Evolutionary conservation across 2,888 invertebrate genomes (phyloP), one percentile per base, ranked within the genome.

Genomic region (Agrotis segetum): DNA sequence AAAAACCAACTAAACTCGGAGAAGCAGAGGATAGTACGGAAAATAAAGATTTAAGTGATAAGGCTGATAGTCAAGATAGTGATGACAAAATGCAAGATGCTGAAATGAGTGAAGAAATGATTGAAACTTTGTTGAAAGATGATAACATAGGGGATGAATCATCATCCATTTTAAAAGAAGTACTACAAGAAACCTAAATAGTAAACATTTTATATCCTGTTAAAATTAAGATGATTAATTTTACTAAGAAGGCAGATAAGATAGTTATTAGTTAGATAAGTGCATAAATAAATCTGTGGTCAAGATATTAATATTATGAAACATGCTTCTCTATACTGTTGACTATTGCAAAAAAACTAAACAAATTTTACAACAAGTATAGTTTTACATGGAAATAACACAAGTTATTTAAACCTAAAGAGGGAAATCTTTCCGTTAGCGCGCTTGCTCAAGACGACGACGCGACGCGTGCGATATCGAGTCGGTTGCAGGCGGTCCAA

Each of bases 81-180:
- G 74, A 80, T 60, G 87, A 88, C 60, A 90, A 91, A 83, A 77
- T 76, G 40, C 88, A 91, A 70, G 93, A 92, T 74, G 58, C 88
- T 60, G 95, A 94, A 80, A 92, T 93, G 86, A 93, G 91, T 82
- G 93, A 93, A 50, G 93, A 95, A 77, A 87, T 92, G 87, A 94
- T 94, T 75, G 92, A 95, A 74, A 90, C 86, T 71, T 88, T 94
- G 65, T 85, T 95, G 65, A 92, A 92, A 77, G 93, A 91, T 75
- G 92, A 92, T 74, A 88, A 84, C 71, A 79, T 81, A 68, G 87
- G 80, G 40, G 88, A 80, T 67, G 81, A 83, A 63, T 46, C 77
- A 46, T 63, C 74, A 55, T 64, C 79, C 34, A 81, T 71, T 82
- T 59, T 78, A 63, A 85, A 82, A 67, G 84, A 86, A 64, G 79